Evolutionary conservation across 2,113 vertebrate species (phyloP).

Genomic region (Natator depressus): DNA sequence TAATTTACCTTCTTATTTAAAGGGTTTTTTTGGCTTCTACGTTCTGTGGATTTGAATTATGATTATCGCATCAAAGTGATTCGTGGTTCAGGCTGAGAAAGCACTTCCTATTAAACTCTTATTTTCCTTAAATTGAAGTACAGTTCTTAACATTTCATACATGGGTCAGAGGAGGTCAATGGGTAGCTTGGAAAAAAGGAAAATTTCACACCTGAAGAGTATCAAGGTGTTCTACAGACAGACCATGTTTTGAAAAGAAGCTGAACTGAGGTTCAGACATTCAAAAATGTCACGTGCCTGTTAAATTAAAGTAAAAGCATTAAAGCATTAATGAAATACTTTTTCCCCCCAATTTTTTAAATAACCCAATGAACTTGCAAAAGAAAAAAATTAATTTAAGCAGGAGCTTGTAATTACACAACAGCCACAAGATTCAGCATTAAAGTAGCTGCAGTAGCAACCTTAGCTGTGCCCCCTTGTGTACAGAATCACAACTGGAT

Average conservation of each 20-base stretch:
- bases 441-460: background rate
- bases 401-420: background rate
- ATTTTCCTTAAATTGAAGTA: background rate
- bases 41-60: background rate
- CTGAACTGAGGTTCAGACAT: background rate
- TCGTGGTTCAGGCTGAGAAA: background rate
- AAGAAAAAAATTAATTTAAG: background rate
- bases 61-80: background rate
- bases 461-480: background rate
- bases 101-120: background rate
- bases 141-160: background rate
- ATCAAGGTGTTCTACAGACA: background rate
- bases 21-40: background rate
- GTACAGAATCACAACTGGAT: background rate
- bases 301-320: background rate
- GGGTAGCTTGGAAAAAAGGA: background rate
- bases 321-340: background rate
- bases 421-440: background rate
- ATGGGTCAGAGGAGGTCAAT: background rate
- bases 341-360: background rate
- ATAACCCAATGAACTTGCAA: background rate
- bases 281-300: background rate
- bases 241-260: background rate
- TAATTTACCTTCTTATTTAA: background rate
- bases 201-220: background rate